Evolutionary conservation across 1,140 invertebrate genomes (phyloP).

Genomic region (Dryas iulia): DNA sequence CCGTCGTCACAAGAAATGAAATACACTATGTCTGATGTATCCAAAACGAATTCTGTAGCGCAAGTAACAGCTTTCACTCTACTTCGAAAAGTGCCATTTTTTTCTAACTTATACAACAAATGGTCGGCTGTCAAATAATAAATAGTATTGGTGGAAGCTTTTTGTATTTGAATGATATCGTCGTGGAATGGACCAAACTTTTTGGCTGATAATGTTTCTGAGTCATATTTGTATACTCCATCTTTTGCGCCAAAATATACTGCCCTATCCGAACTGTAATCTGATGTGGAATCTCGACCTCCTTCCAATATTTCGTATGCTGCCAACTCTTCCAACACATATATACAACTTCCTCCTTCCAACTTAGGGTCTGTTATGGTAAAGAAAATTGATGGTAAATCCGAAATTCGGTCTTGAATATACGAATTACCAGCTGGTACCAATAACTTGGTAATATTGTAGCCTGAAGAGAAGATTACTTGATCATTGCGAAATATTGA

Average conservation of each 20-base stretch:
- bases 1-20: slow-evolving; percentile 51
- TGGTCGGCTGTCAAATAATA: slow-evolving; percentile 49
- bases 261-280: slow-evolving; percentile 48
- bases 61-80: slow-evolving; percentile 42
- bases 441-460: slow-evolving; percentile 54
- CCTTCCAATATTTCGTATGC: slow-evolving; percentile 65
- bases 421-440: slow-evolving; percentile 53
- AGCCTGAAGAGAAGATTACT: slow-evolving; percentile 52
- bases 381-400: slow-evolving; percentile 62
- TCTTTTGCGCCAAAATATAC: slow-evolving; percentile 62
- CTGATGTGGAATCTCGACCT: slow-evolving; percentile 56
- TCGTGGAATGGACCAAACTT: slow-evolving; percentile 55
- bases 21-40: slow-evolving; percentile 63
- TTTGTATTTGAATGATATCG: slow-evolving; percentile 63
- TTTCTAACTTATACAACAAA: slow-evolving; percentile 53
- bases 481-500: slow-evolving; percentile 53
- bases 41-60: slow-evolving; percentile 61
- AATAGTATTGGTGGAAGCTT: slow-evolving; percentile 54
- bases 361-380: slow-evolving; percentile 50
- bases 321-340: slow-evolving; percentile 60
- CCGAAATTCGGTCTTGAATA: slow-evolving; percentile 39
- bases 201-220: slow-evolving; percentile 52
- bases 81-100: slow-evolving; percentile 51
- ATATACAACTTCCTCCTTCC: slow-evolving; percentile 59
- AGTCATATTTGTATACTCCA: slow-evolving; percentile 58